Evolutionary conservation across 2,113 vertebrate species (phyloP), one percentile per base, ranked within the genome.

Genomic region (Channa maculata): DNA sequence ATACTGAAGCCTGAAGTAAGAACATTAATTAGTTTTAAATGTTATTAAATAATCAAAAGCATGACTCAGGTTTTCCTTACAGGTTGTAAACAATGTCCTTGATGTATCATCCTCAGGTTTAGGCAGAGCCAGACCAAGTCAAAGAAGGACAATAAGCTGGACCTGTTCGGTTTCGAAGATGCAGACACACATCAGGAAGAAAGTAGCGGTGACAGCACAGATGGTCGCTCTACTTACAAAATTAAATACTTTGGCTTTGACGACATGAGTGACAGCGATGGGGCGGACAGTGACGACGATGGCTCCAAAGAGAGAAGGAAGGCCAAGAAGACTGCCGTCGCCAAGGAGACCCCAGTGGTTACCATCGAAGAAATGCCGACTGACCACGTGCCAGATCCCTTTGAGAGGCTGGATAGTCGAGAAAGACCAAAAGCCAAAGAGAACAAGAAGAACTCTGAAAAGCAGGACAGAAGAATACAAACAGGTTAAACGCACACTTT

Each of bases 161-260:
- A 98, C 57, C 95, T 97, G 85, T 99, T 99, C 75, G 97, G 97
- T 14, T 99, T 99, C 43, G 97, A 98, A 71, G 96, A 96, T 69
- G 91, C 94, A 0, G 96, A 97, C 52, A 83, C 87, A 65, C 91
- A 78, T 67, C 94, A 93, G 85, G 94, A 94, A 33, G 95, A 96
- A 34, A 64, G 41, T 74, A 60, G 60, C 61, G 88, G 87, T 0
- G 95, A 94, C 59, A 89, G 79, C 64, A 44, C 90, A 2, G 95
- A 91, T 11, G 96, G 96, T 55, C 91, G 94, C 44, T 96, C 98
- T 88, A 98, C 92, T 75, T 98, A 98, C 93, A 98, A 98, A 94
- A 98, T 98, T 87, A 96, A 98, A 68, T 99, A 99, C 93, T 99
- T 99, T 72, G 98, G 98, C 57, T 99, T 99, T 70, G 97, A 99